Evolutionary conservation across 2,113 vertebrate species (phyloP).

Genomic region (Cryptotis parvus): DNA sequence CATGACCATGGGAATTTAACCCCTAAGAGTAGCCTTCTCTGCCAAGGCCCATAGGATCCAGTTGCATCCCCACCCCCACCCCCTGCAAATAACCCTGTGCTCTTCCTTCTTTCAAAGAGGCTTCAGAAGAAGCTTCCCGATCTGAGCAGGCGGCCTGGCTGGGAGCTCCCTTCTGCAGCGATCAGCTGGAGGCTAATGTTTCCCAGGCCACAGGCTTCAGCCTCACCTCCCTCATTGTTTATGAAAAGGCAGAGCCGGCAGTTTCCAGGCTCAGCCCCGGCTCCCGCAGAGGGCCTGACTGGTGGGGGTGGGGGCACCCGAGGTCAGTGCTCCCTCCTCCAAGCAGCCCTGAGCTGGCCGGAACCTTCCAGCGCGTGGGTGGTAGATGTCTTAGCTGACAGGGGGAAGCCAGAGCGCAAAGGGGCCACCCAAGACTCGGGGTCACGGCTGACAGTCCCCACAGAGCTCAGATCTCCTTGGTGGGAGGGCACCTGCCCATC

Average conservation of each 20-base stretch:
- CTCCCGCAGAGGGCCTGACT: constrained; percentile 72
- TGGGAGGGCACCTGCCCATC: constrained; percentile 89
- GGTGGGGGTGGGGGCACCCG: constrained; percentile 69
- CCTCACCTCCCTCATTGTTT: constrained; percentile 82
- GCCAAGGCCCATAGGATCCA: constrained; percentile 51
- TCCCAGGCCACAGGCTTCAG: constrained; percentile 58
- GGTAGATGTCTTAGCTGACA: constrained; percentile 89
- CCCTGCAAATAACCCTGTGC: constrained; percentile 73
- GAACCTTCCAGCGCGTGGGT: constrained; percentile 88
- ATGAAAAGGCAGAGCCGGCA: constrained; percentile 72
- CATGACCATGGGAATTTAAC: constrained; percentile 56
- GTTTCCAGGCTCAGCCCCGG: constrained; percentile 55
- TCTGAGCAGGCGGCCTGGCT: constrained; percentile 81
- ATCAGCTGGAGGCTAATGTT: constrained; percentile 83
- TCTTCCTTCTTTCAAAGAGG: constrained; percentile 79
- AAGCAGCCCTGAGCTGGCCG: constrained; percentile 84
- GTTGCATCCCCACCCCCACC: constrained; percentile 56
- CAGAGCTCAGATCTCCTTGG: constrained; percentile 79
- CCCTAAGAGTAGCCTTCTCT: background rate
- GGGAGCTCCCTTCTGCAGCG: constrained; percentile 76
- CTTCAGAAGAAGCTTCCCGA: constrained; percentile 64
- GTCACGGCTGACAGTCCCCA: constrained; percentile 87
- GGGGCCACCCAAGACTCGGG: constrained; percentile 90
- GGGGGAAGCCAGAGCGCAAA: constrained; percentile 87
- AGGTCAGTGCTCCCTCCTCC: constrained; percentile 83